These are phyloP conservation scores for Clivina fossor DNA, from an alignment of 2,888 invertebrate species.

Conservation along the genomic window DNA sequence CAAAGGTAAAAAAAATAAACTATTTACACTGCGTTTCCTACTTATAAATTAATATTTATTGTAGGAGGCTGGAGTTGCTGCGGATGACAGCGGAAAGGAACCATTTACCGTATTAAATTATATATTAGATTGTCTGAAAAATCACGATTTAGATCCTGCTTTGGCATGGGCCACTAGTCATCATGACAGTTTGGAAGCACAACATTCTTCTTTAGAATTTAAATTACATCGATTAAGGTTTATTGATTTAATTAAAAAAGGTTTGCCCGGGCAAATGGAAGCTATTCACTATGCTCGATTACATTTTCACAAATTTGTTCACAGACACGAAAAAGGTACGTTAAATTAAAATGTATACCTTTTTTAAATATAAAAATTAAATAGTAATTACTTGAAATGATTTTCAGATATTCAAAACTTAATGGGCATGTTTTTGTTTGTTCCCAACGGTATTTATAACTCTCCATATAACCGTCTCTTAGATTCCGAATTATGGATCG, in stretches of 20 bases:
- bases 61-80: conserved; percentile 69
- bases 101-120: conserved; percentile 83
- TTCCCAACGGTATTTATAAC: conserved; percentile 73
- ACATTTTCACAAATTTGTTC: conserved; percentile 80
- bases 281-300: conserved; percentile 85
- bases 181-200: conserved; percentile 68
- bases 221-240: conserved; percentile 80
- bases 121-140: conserved; percentile 83
- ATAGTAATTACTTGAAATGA: conserved; percentile 21
- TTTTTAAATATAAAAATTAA: neutral
- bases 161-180: conserved; percentile 83
- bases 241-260: conserved; percentile 69
- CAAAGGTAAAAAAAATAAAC: conserved; percentile 54
- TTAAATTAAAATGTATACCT: conserved; percentile 15
- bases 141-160: conserved; percentile 80
- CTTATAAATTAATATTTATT: conserved; percentile 7
- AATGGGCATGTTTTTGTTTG: conserved; percentile 83
- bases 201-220: conserved; percentile 74
- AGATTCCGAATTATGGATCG: conserved; percentile 77
- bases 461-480: conserved; percentile 79
- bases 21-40: conserved; percentile 7
- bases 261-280: conserved; percentile 71
- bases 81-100: conserved; percentile 67
- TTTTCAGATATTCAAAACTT: conserved; percentile 74
- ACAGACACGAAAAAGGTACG: conserved; percentile 72